phyloP scores from a whole-genome alignment of 2,888 invertebrate genomes.

The Luperina testacea region DNA sequence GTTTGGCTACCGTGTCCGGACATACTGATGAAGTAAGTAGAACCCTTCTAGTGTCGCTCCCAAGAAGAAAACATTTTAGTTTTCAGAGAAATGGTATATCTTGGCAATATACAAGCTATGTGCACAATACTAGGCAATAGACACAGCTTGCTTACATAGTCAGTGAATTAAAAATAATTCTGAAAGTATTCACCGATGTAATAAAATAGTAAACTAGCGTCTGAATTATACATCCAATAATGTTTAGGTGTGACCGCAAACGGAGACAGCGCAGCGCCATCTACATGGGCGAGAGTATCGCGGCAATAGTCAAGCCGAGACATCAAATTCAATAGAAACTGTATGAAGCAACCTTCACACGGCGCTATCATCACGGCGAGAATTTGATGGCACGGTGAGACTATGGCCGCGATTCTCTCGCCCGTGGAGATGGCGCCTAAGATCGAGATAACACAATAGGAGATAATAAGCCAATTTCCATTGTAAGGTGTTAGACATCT shows the following conservation, averaged over 20 bases:
- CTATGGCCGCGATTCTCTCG: neutral
- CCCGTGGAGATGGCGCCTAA: no score
- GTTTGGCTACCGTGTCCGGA: conserved; percentile 90
- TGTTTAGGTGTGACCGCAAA: no score
- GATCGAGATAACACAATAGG: neutral
- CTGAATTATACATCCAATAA: no score
- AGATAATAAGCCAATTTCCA: neutral
- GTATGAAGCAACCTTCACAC: neutral
- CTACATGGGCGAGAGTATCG: no score
- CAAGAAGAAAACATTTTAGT: neutral
- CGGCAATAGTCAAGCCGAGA: no score
- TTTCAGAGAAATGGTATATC: neutral
- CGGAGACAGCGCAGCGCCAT: no score
- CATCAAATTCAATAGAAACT: neutral
- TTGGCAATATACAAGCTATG: neutral
- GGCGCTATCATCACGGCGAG: neutral
- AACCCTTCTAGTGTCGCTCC: neutral
- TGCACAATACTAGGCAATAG: neutral
- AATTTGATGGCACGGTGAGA: neutral
- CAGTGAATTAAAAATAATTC: neutral
- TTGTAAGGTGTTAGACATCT: conserved; percentile 92
- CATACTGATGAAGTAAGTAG: conserved; percentile 91
- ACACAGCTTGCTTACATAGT: neutral
- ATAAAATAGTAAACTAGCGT: no score
- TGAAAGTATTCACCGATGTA: no score